Evolutionary conservation across 1,140 invertebrate genomes (phyloP).

Genomic region (Leptopilina clavipes): DNA sequence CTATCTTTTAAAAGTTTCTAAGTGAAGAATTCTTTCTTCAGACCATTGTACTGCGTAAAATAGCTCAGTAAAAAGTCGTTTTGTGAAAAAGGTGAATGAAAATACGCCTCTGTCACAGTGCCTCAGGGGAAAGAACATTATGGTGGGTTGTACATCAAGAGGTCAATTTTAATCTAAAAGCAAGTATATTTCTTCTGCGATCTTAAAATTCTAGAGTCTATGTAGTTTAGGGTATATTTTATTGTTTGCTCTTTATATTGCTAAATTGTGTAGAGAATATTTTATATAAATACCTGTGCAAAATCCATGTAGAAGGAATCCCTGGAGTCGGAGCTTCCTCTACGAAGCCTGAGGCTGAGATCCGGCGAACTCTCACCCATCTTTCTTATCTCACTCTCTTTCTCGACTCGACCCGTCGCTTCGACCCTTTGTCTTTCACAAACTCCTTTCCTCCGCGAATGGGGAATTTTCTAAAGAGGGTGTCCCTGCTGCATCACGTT

Average conservation of each 20-base stretch:
- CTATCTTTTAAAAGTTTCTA: neutral
- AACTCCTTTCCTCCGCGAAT: slow-evolving; percentile 55
- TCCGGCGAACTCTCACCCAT: slow-evolving; percentile 89
- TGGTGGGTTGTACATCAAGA: no score
- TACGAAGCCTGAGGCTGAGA: slow-evolving; percentile 86
- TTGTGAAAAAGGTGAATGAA: neutral
- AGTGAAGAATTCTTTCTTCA: neutral
- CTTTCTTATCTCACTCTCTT: slow-evolving; percentile 62
- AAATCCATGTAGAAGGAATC: slow-evolving; percentile 93
- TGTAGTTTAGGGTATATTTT: no score
- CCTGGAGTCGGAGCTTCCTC: slow-evolving; percentile 88
- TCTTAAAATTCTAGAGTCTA: no score
- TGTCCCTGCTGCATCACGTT: slow-evolving; percentile 50
- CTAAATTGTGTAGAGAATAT: no score
- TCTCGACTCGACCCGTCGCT: slow-evolving; percentile 42
- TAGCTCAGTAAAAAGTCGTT: neutral
- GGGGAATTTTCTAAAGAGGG: slow-evolving; percentile 68
- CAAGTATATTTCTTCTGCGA: no score
- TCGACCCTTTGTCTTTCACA: slow-evolving; percentile 61
- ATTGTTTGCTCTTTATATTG: no score
- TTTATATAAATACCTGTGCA: slow-evolving; percentile 79
- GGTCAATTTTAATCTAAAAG: no score
- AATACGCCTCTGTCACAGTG: neutral
- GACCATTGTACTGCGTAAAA: neutral
- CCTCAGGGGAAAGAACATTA: neutral